Conservation (phyloP, 2,888 invertebrate species). For the Clusia tigrina region DNA sequence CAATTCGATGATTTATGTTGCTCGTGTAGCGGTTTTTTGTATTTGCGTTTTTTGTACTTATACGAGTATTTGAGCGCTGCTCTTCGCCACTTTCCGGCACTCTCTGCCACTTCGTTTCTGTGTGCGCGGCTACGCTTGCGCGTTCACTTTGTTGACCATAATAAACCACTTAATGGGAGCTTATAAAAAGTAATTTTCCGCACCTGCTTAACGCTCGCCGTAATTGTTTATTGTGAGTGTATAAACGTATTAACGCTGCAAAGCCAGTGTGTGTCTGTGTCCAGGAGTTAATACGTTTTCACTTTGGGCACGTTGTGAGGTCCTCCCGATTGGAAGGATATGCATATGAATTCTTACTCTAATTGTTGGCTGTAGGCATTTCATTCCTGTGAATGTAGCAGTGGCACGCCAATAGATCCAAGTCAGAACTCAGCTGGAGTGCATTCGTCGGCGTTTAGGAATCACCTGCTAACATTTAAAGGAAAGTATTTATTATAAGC, state of each 20-base stretch:
- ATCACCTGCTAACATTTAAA: too few species aligned
- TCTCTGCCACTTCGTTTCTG: background rate
- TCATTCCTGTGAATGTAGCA: too few species aligned
- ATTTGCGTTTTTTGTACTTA: slow-evolving; percentile 39
- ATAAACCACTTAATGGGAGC: slow-evolving; percentile 57
- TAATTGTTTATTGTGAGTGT: too few species aligned
- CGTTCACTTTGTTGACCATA: slow-evolving; percentile 54
- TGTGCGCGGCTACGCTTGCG: slow-evolving; percentile 31
- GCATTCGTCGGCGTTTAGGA: too few species aligned
- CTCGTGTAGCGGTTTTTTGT: slow-evolving; percentile 52
- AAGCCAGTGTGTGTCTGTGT: too few species aligned
- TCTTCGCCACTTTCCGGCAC: slow-evolving; percentile 43
- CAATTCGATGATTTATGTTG: slow-evolving; percentile 58
- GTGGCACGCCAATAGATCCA: too few species aligned
- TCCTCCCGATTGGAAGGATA: too few species aligned
- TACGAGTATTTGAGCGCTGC: slow-evolving; percentile 30
- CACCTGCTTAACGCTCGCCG: slow-evolving; percentile 53
- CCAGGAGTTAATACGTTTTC: background rate
- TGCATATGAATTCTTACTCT: too few species aligned
- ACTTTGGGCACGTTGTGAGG: slow-evolving; percentile 15
- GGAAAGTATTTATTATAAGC: too few species aligned
- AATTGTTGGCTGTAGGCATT: too few species aligned
- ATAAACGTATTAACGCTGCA: too few species aligned
- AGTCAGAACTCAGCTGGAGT: too few species aligned
- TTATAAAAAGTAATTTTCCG: slow-evolving; percentile 59